Evolutionary conservation across 2,113 vertebrate genomes (phyloP), one percentile per base, ranked within the genome.

Genomic region (Natator depressus): DNA sequence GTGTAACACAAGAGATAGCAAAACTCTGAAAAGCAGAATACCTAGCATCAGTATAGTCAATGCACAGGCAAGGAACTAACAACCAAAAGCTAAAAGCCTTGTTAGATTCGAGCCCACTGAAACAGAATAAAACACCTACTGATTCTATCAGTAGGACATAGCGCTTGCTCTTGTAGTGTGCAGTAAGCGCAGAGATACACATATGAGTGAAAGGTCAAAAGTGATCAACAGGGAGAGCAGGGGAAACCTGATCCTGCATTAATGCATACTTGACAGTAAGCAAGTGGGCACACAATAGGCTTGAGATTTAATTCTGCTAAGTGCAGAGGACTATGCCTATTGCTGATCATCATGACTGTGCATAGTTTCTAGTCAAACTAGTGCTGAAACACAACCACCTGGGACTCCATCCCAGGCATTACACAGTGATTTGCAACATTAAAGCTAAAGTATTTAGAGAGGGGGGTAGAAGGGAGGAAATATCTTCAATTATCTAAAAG

Each of bases 211-310:
- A 3, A 47, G 46, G 5, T 50, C 35, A 54, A 29, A 29, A 35
- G 3, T 50, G 11, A 81, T 38, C 31, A 84, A 6, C 11, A 72
- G 19, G 22, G 57, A 5, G 5, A 3, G 35, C 81, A 88, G 13
- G 8, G 3, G 35, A 38, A 85, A 82, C 10, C 8, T 80, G 8
- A 51, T 69, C n/a, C 79, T 49, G 93, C 50, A 31, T 35, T 8
- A 1, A 69, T 69, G 35, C 65, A n/a, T n/a, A 69, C 65, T 38
- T n/a, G 2, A 1, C 9, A 49, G 8, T 49, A 82, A 42, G 5
- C 31, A 50, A 87, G 38, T 38, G 0, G 3, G 3, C 3, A 38
- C 5, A 9, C 17, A 19, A 0, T 20, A 72, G 0, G 27, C 82
- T 80, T 72, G 12, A 88, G 4, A 17, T 76, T 84, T 59, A 59